A percentile compares a stretch with the other conserved stretches of the same genome.
Conservation (phyloP, 2,888 invertebrate genomes). For the Hirtodrosophila histrioides region DNA sequence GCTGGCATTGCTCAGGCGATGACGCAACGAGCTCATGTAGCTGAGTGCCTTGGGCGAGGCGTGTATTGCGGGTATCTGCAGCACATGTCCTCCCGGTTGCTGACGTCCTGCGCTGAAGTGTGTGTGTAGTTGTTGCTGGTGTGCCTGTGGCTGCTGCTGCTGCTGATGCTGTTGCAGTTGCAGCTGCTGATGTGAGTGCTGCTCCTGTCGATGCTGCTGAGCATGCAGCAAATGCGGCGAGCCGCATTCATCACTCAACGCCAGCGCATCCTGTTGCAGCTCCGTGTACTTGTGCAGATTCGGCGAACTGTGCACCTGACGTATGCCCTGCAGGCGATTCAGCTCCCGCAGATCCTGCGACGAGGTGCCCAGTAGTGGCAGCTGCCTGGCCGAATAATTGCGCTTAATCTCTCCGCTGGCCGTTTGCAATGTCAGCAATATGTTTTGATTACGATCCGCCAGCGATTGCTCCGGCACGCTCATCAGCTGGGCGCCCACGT, state of each 20-base stretch:
- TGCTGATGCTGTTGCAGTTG: constrained; percentile 28
- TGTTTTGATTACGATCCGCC: constrained; percentile 80
- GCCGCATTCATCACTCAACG: constrained; percentile 62
- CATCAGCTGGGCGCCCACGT: constrained; percentile 52
- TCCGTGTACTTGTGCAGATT: constrained; percentile 83
- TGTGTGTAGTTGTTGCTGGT: constrained; percentile 50
- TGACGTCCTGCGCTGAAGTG: constrained; percentile 60
- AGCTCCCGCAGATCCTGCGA: constrained; percentile 81
- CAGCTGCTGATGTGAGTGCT: constrained; percentile 41
- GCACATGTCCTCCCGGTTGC: constrained; percentile 61
- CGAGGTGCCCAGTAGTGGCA: constrained; percentile 81
- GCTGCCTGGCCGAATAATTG: constrained; percentile 83
- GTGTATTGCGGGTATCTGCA: constrained; percentile 83
- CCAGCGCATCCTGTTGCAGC: constrained; percentile 61
- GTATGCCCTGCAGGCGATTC: constrained; percentile 74
- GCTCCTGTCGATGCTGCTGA: constrained; percentile 55
- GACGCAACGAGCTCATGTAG: constrained; percentile 89
- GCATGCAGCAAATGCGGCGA: constrained; percentile 79
- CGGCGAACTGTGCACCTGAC: constrained; percentile 84
- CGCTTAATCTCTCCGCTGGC: constrained; percentile 84
- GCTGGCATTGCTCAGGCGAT: constrained; percentile 93
- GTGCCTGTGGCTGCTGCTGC: constrained; percentile 8
- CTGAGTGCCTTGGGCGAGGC: constrained; percentile 84
- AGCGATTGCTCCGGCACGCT: constrained; percentile 66
- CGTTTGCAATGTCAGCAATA: constrained; percentile 82